Conservation (phyloP, 2,113 vertebrate genomes). For the Petaurus breviceps region DNA sequence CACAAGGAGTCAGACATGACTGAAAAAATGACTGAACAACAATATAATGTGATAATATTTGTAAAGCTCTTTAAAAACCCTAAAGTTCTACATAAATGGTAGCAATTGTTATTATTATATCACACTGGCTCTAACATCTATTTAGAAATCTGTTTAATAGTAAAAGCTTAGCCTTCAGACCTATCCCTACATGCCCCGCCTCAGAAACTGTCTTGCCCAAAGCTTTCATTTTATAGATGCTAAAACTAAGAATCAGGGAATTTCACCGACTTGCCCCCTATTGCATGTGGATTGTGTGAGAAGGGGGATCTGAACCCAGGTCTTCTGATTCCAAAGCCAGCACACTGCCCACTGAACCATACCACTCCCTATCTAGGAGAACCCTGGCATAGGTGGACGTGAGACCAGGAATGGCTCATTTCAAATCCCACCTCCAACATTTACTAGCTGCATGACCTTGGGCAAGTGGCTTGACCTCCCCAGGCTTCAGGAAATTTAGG, state of each 20-base stretch:
- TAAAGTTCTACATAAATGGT: background rate
- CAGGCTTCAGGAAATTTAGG: background rate
- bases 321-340: background rate
- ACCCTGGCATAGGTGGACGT: background rate
- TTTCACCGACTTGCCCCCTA: background rate
- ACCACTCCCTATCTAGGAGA: background rate
- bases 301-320: background rate
- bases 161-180: background rate
- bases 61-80: background rate
- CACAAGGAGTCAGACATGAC: no score
- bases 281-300: background rate
- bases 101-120: background rate
- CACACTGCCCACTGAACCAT: background rate
- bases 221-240: background rate
- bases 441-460: background rate
- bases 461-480: background rate
- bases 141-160: background rate
- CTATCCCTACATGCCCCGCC: no score
- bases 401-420: background rate
- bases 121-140: background rate
- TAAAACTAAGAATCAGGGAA: background rate
- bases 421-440: background rate
- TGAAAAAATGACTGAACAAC: no score
- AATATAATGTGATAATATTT: background rate
- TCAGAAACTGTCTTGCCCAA: background rate